Conservation (phyloP, 2,888 invertebrate species). For the Ectemnius cavifrons region DNA sequence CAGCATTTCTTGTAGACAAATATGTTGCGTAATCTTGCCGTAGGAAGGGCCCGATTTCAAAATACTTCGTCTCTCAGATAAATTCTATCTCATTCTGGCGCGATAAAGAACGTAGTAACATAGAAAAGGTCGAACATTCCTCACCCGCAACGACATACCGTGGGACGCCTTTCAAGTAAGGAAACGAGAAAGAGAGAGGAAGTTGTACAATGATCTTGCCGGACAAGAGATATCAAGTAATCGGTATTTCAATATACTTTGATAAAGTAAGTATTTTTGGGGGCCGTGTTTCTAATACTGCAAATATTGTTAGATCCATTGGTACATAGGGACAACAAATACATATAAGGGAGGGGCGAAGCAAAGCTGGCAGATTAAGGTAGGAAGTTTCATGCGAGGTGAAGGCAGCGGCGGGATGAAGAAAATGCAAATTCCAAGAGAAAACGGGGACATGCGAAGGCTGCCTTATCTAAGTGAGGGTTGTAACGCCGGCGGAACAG, state of each 20-base stretch:
- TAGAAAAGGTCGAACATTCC: constrained; percentile 21
- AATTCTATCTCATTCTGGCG: constrained; percentile 26
- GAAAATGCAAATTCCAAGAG: constrained; percentile 41
- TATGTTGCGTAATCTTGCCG: constrained; percentile 22
- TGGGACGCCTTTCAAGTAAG: constrained; percentile 11
- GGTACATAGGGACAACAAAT: too few relatives aligned
- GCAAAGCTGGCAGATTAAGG: too few relatives aligned
- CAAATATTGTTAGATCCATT: too few relatives aligned
- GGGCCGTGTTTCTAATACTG: too few relatives aligned
- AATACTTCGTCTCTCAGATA: constrained; percentile 35
- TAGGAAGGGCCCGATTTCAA: constrained; percentile 30
- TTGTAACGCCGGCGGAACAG: constrained; percentile 17
- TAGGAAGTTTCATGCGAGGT: background rate
- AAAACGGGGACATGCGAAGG: constrained; percentile 26
- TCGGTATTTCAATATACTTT: too few relatives aligned
- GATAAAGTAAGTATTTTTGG: too few relatives aligned
- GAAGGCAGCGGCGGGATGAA: constrained; percentile 24
- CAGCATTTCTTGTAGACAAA: constrained; percentile 8
- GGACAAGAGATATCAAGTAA: too few relatives aligned
- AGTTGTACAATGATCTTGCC: constrained; percentile 8
- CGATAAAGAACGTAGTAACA: constrained; percentile 22
- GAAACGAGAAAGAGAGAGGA: constrained; percentile 28
- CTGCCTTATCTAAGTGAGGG: constrained; percentile 49
- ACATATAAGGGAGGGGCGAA: too few relatives aligned
- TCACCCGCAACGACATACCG: constrained; percentile 17